These are phyloP conservation scores for Ploceus nigricollis DNA, from an alignment of 2,113 vertebrate species.

Conservation along the genomic window DNA sequence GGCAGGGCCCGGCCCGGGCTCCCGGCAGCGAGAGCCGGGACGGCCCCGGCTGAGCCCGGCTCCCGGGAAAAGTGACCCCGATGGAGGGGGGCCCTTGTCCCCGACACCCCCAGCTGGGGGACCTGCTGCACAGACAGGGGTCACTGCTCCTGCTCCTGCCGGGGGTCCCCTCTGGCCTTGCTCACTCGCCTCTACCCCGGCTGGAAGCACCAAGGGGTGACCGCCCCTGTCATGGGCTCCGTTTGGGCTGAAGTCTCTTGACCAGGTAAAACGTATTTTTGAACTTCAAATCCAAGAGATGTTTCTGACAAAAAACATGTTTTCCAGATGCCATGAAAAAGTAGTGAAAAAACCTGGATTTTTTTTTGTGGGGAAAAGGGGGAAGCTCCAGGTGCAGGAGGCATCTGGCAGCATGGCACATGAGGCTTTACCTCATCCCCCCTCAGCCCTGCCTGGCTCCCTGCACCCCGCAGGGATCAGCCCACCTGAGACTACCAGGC, in stretches of 20 bases:
- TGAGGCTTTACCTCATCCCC: accelerated
- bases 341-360: accelerated
- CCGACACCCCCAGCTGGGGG: neutral
- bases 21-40: neutral
- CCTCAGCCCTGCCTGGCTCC: neutral
- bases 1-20: neutral
- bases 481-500: accelerated
- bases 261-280: neutral
- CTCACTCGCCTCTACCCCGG: accelerated
- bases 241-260: neutral
- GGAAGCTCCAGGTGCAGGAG: neutral
- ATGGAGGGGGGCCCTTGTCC: accelerated
- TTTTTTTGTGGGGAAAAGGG: neutral
- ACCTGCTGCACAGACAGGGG: accelerated
- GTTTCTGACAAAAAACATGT: neutral
- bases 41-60: neutral
- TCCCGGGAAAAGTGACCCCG: neutral
- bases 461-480: accelerated
- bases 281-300: neutral
- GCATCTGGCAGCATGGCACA: accelerated
- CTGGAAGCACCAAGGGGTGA: accelerated
- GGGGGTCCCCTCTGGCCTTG: neutral
- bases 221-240: neutral
- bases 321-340: neutral
- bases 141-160: neutral